Conservation (phyloP, 2,797 vertebrate genomes). For the Coregonus ussuriensis region DNA sequence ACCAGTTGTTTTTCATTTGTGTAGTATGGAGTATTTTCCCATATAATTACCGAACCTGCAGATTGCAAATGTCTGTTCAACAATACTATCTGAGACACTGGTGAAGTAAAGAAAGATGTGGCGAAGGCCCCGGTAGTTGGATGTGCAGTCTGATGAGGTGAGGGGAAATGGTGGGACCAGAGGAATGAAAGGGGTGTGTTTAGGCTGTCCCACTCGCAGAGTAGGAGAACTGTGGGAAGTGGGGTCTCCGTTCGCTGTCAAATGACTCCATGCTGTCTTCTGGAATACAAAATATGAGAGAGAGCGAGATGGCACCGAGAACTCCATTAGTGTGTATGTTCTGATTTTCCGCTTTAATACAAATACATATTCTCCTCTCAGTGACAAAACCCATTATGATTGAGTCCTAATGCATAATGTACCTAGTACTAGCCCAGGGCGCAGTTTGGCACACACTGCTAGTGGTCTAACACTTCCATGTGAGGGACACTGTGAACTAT, state of each 20-base stretch:
- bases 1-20: slow-evolving; percentile 60
- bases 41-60: slow-evolving; percentile 63
- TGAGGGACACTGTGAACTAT: background rate
- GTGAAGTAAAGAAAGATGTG: slow-evolving; percentile 38
- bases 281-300: slow-evolving; percentile 51
- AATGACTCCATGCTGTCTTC: slow-evolving; percentile 94
- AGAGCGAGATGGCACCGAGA: background rate
- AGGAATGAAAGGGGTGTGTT: slow-evolving; percentile 62
- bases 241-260: slow-evolving; percentile 93
- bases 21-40: slow-evolving; percentile 47
- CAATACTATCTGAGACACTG: slow-evolving; percentile 58
- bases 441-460: background rate
- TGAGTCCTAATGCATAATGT: too few relatives aligned
- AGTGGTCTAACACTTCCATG: background rate
- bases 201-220: slow-evolving; percentile 95
- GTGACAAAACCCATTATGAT: too few relatives aligned
- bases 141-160: slow-evolving; percentile 75
- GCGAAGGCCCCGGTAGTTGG: slow-evolving; percentile 70
- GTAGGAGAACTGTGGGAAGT: slow-evolving; percentile 98
- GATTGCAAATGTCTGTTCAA: slow-evolving; percentile 76
- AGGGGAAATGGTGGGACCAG: slow-evolving; percentile 46
- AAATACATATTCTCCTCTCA: background rate
- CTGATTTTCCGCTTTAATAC: background rate
- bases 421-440: background rate
- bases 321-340: background rate